These are phyloP conservation scores for Trisateles emortualis DNA, from an alignment of 2,888 invertebrate species.

Conservation along the genomic window DNA sequence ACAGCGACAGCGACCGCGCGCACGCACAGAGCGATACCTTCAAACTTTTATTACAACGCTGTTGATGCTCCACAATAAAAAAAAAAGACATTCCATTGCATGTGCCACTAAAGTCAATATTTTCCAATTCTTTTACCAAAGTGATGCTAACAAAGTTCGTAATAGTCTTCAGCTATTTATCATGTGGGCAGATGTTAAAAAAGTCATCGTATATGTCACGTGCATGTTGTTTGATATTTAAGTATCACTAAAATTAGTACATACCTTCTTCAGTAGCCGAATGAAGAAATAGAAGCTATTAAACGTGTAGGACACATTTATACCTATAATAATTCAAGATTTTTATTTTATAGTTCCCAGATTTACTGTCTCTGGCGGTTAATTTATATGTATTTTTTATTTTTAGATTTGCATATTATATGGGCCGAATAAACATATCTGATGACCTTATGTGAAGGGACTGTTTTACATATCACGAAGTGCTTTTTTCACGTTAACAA, in stretches of 20 bases:
- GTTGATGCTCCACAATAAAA: constrained; percentile 32
- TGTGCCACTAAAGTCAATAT: background rate
- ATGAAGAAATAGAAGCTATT: constrained; percentile 72
- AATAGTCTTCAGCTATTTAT: constrained; percentile 13
- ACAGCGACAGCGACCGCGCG: constrained; percentile 42
- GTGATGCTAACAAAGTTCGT: background rate
- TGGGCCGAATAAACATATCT: constrained; percentile 44
- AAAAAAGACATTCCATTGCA: constrained; percentile 17
- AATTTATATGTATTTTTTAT: constrained; percentile 67
- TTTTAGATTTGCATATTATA: constrained; percentile 67
- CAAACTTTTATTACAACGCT: constrained; percentile 50
- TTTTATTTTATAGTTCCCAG: constrained; percentile 70
- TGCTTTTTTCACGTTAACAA: constrained; percentile 4
- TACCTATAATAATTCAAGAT: constrained; percentile 68
- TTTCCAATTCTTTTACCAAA: background rate
- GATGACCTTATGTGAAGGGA: background rate
- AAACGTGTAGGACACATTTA: constrained; percentile 74
- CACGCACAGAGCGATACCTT: constrained; percentile 24
- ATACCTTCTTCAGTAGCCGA: constrained; percentile 75
- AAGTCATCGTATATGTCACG: constrained; percentile 46
- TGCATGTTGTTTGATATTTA: constrained; percentile 42
- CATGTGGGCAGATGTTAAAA: constrained; percentile 45
- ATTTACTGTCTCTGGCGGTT: constrained; percentile 68
- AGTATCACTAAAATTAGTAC: constrained; percentile 49
- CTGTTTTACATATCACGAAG: background rate